Evolutionary conservation across 2,113 vertebrate species (phyloP).

Genomic region (Phylloscopus trochilus): DNA sequence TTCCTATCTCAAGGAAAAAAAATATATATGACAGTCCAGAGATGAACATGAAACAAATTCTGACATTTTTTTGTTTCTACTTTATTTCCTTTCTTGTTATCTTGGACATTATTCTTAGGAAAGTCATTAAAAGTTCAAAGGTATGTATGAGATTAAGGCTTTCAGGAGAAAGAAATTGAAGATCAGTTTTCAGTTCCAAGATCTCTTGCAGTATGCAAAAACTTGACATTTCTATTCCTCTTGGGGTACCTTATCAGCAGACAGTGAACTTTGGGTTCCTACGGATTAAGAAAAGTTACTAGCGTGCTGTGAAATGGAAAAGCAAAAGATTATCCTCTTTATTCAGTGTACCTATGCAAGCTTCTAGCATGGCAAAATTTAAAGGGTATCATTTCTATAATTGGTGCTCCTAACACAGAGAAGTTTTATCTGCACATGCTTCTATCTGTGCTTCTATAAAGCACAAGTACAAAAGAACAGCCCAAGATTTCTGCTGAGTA

Average conservation of each 20-base stretch:
- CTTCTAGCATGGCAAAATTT: not conserved
- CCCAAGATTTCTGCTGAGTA: not conserved
- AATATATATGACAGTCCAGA: not conserved
- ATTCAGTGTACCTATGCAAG: not conserved
- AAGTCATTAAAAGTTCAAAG: conserved; percentile 36
- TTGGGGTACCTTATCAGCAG: conserved; percentile 19
- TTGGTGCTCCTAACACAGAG: not conserved
- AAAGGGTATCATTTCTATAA: not conserved
- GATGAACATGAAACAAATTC: not conserved
- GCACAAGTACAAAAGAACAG: not conserved
- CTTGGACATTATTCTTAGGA: not conserved
- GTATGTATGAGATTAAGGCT: conserved; percentile 25
- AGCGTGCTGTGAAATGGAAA: not conserved
- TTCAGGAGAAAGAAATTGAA: not conserved
- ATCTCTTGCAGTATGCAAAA: not conserved
- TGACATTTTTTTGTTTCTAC: not conserved
- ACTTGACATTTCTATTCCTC: conserved; percentile 22
- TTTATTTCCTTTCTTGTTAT: not conserved
- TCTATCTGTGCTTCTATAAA: not conserved
- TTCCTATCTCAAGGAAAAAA: not conserved
- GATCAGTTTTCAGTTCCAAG: not conserved
- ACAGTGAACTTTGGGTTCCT: conserved; percentile 18
- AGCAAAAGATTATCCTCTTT: conserved; percentile 7
- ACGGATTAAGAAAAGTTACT: conserved; percentile 7
- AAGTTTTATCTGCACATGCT: not conserved